Evolutionary conservation across 2,113 vertebrate genomes (phyloP), one percentile per base, ranked within the genome.

Genomic region (Apaloderma vittatum): DNA sequence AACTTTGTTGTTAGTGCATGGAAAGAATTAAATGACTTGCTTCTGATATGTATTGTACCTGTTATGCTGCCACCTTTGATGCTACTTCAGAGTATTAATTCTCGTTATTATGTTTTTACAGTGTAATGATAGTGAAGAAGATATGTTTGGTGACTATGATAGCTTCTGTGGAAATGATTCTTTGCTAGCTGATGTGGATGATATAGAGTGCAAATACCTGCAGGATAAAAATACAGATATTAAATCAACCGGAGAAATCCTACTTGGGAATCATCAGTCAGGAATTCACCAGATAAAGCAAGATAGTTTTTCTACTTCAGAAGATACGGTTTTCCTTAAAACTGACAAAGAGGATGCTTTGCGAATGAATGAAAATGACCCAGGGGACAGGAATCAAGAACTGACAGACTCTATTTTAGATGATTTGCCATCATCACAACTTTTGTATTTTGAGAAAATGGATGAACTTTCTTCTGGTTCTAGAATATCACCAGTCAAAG

Each of bases 111-210:
- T 22, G 48, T 57, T 94, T 94, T 91, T 91, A 15, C 96, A 99
- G 99, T 97, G 73, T 68, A 94, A 98, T 6, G 98, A 99, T 8
- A 98, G 98, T 5, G 98, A 98, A 19, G 99, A 99, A 76, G 99
- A 99, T 68, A 79, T 99, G 55, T 99, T 99, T 71, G 99, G 98
- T 1, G 98, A 98, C 91, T 99, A 98, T 36, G 99, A 99, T 93
- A 99, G 99, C 93, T 98, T 99, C 81, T 96, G 87, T 82, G 98
- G 97, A 58, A 98, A 99, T 34, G 79, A 96, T 58, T 99, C 99
- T 11, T 84, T 99, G 46, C 83, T 99, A 22, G 98, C 97, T 13
- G 98, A 98, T 57, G 95, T 99, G 82, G 98, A 99, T 36, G 93
- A 97, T 10, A 66, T 96, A 17, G 99, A 99, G 43, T 96, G 97